Evolutionary conservation across 1,140 invertebrate species (phyloP).

Genomic region (Bombus huntii): DNA sequence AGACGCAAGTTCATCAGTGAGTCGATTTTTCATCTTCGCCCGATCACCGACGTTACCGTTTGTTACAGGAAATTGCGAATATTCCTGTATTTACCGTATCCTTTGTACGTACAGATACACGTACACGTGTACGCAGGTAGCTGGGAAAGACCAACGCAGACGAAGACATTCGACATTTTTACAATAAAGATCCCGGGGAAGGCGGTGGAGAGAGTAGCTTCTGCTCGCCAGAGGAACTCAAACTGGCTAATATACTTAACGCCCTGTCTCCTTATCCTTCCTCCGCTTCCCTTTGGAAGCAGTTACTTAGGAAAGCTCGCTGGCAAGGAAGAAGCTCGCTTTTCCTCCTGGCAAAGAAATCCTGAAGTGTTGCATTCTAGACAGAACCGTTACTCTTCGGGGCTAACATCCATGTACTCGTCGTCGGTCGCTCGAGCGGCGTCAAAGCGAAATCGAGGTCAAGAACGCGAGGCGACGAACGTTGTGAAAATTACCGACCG

Average conservation of each 20-base stretch:
- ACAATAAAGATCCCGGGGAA: background rate
- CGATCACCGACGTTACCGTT: background rate
- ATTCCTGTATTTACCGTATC: background rate
- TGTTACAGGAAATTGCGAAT: background rate
- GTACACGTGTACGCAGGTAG: too few relatives aligned
- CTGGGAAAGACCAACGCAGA: background rate
- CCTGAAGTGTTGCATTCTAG: constrained; percentile 58
- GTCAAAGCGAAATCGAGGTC: constrained; percentile 64
- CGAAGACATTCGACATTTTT: background rate
- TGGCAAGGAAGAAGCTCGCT: constrained; percentile 37
- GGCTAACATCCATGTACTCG: constrained; percentile 17
- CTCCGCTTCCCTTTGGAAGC: background rate
- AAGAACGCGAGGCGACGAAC: constrained; percentile 20
- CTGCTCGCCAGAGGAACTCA: background rate
- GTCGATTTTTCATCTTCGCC: background rate
- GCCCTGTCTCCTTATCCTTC: background rate
- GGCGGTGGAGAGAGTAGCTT: background rate
- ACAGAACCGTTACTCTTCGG: constrained; percentile 42
- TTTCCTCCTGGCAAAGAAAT: constrained; percentile 51
- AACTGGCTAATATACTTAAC: constrained; percentile 50
- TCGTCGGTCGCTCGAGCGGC: constrained; percentile 40
- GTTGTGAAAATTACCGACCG: constrained; percentile 26
- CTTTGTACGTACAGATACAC: background rate
- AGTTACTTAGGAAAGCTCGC: constrained; percentile 43
- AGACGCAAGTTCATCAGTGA: background rate